Evolutionary conservation across 2,113 vertebrate species (phyloP).

Genomic region (Phalacrocorax pelagicus): DNA sequence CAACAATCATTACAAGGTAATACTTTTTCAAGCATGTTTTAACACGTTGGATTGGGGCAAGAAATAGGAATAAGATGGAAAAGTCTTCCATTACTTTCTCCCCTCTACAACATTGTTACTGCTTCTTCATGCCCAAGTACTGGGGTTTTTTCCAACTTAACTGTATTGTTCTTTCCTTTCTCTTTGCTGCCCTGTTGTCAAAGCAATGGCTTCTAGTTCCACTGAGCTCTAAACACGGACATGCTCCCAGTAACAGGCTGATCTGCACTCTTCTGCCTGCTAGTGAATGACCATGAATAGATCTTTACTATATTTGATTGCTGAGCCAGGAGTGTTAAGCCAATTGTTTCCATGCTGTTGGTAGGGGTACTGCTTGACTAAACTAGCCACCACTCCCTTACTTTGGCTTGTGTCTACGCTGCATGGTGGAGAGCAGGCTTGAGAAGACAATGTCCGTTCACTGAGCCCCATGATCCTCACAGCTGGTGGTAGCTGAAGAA

Average conservation of each 20-base stretch:
- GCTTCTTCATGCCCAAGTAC: neutral
- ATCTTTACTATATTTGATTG: neutral
- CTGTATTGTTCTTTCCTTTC: neutral
- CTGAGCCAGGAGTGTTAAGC: neutral
- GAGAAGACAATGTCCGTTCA: neutral
- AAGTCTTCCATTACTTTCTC: neutral
- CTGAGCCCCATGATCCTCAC: neutral
- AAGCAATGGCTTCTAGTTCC: neutral
- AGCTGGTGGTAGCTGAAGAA: neutral
- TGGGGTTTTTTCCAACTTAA: neutral
- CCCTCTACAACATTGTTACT: neutral
- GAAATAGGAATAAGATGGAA: neutral
- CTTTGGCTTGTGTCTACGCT: neutral
- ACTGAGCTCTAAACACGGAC: neutral
- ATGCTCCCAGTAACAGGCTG: neutral
- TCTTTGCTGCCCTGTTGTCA: neutral
- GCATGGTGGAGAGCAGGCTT: neutral
- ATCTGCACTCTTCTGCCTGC: neutral
- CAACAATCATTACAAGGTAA: conserved; percentile 3
- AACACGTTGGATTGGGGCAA: conserved; percentile 5
- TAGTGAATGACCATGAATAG: neutral
- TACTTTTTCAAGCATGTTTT: conserved; percentile 23
- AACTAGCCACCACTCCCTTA: neutral
- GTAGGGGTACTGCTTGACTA: neutral
- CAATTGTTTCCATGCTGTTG: neutral